Percentiles rank a stretch among this genome's conserved stretches.
Conservation (phyloP, 2,113 vertebrate species). For the Danio rerio region DNA sequence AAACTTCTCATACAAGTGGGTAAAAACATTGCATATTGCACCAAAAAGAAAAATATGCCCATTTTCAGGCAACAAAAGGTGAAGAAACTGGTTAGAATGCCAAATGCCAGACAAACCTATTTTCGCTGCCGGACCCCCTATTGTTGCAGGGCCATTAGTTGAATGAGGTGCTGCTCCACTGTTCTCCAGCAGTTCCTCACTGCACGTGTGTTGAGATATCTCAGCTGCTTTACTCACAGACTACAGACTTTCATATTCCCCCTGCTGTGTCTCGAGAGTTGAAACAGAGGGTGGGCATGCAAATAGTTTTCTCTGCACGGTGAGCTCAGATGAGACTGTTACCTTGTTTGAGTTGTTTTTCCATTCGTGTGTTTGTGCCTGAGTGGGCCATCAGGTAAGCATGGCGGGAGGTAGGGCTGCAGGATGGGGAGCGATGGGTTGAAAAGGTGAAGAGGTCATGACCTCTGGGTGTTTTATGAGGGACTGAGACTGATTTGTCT, state of each 20-base stretch:
- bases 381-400: slow-evolving; percentile 73
- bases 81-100: slow-evolving; percentile 18
- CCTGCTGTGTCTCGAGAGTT: slow-evolving; percentile 68
- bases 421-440: slow-evolving; percentile 65
- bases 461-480: slow-evolving; percentile 78
- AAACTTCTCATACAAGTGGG: background rate
- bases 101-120: slow-evolving; percentile 9
- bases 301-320: slow-evolving; percentile 74
- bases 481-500: slow-evolving; percentile 74
- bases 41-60: background rate
- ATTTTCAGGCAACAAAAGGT: slow-evolving; percentile 26
- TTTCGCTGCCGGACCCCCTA: slow-evolving; percentile 18
- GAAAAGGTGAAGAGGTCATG: slow-evolving; percentile 79
- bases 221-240: slow-evolving; percentile 39
- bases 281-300: slow-evolving; percentile 73
- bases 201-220: slow-evolving; percentile 29
- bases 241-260: slow-evolving; percentile 46
- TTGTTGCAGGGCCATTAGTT: slow-evolving; percentile 20
- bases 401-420: slow-evolving; percentile 65
- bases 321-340: slow-evolving; percentile 62
- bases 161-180: slow-evolving; percentile 20
- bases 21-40: no score
- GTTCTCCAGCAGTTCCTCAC: background rate
- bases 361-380: slow-evolving; percentile 66
- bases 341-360: slow-evolving; percentile 30